Evolutionary conservation across 2,888 invertebrate genomes (phyloP).

Genomic region (Pristionchus japonicus): DNA sequence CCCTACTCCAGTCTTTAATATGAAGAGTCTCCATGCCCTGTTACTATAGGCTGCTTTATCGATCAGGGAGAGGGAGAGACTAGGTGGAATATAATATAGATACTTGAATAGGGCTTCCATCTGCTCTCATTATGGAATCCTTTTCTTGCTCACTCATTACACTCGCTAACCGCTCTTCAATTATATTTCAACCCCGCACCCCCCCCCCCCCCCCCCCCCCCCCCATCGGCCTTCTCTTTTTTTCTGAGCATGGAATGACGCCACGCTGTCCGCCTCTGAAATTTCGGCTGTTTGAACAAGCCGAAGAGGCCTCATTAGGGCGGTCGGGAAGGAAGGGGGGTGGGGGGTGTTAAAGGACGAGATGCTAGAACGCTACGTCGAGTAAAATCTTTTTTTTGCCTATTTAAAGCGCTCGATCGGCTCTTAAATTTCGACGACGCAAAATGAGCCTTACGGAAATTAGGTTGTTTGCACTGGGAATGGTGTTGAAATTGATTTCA

Average conservation of each 20-base stretch:
- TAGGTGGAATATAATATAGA: not conserved
- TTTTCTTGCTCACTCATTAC: not conserved
- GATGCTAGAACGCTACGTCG: no score
- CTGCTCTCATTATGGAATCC: not conserved
- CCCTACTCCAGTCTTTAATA: no score
- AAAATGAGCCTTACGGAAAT: not conserved
- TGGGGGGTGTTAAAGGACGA: not conserved
- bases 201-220: not conserved
- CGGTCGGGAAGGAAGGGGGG: no score
- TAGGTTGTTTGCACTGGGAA: no score
- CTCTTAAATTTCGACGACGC: not conserved
- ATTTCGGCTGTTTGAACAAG: slow-evolving; percentile 33
- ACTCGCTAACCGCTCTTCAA: not conserved
- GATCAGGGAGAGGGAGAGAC: not conserved
- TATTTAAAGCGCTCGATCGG: not conserved
- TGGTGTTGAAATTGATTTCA: no score
- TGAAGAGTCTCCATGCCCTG: no score
- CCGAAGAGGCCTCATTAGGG: slow-evolving; percentile 19
- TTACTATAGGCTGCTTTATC: no score
- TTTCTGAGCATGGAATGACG: not conserved
- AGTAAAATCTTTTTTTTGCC: no score
- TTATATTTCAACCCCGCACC: not conserved
- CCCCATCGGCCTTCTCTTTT: no score
- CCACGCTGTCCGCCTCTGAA: not conserved
- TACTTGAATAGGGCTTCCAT: not conserved